Base-by-base conservation (phyloP, 2,797 vertebrate species). In the Poeciliopsis gracilis region DNA sequence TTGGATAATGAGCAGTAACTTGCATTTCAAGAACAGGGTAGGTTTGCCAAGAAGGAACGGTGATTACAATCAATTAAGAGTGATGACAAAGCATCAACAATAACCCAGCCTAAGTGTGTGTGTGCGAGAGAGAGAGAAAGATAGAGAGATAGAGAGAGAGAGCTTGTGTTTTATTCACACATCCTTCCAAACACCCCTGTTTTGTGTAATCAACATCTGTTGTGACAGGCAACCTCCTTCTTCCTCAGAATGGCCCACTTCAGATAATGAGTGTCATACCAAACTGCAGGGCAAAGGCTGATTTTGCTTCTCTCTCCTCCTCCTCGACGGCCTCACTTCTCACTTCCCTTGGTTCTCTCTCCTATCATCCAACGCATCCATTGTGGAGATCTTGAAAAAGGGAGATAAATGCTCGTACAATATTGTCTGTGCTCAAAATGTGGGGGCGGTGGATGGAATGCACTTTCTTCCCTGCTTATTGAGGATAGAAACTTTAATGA, bases 191-290 rank as follows among this genome's bases (percentile, higher is more conserved):
- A 93, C 91, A 92, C 90, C 91, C 84, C 87, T 90, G 92, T 94
- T 95, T 94, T 93, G 95, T 93, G 93, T 93, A 94, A 94, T 94
- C 93, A 94, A 90, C 91, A 92, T 94, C 92, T 94, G 92, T 92
- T 93, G 92, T 93, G 91, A 94, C 90, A 93, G 89, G 86, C 91
- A 91, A 87, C 89, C 90, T 93, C 93, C 90, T 91, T 88, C 89
- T 94, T 92, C 84, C 88, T 92, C 88, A 89, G 92, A 94, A 92
- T 94, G 85, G 93, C 91, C 93, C 92, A 95, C 94, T 95, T 95
- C 93, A 95, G 87, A 93, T 93, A 94, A 94, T 94, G 92, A 95
- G 91, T 92, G 92, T 93, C 93, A 93, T 90, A 95, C 93, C 93
- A 94, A 95, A 94, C 93, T 90, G 88, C 91, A 89, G 92, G 94